Percentiles rank a stretch among this genome's conserved stretches.
Conservation (phyloP, 2,797 vertebrate species). For the Alauda arvensis region DNA sequence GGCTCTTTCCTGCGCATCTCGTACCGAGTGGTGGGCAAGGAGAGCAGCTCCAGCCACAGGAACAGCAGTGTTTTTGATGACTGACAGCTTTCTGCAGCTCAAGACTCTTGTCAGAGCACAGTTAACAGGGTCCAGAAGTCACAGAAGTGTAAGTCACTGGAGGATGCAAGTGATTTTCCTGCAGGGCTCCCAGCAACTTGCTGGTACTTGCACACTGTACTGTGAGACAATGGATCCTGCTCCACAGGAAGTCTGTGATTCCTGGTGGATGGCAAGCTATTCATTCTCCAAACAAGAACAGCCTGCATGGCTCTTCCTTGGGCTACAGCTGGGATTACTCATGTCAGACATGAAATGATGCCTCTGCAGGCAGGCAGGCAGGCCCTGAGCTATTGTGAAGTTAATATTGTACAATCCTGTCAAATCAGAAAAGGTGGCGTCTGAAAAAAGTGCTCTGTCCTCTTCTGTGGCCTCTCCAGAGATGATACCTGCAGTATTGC, state of each 20-base stretch:
- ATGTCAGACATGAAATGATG: not conserved
- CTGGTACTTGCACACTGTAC: not conserved
- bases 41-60: conserved; percentile 31
- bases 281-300: not conserved
- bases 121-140: not conserved
- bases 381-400: not conserved
- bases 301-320: not conserved
- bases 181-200: not conserved
- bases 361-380: not conserved
- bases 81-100: not conserved
- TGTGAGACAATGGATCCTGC: not conserved
- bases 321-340: not conserved
- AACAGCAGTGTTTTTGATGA: conserved; percentile 27
- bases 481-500: not conserved
- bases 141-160: not conserved
- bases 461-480: not conserved
- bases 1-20: conserved; percentile 61
- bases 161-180: not conserved
- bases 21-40: conserved; percentile 35
- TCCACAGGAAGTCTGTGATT: not conserved
- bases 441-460: not conserved
- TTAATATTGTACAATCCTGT: not conserved
- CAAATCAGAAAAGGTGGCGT: not conserved
- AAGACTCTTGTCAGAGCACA: not conserved
- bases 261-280: not conserved